Evolutionary conservation across 2,888 invertebrate species (phyloP), one percentile per base, ranked within the genome.

Genomic region (Gonocerus acuteangulatus): DNA sequence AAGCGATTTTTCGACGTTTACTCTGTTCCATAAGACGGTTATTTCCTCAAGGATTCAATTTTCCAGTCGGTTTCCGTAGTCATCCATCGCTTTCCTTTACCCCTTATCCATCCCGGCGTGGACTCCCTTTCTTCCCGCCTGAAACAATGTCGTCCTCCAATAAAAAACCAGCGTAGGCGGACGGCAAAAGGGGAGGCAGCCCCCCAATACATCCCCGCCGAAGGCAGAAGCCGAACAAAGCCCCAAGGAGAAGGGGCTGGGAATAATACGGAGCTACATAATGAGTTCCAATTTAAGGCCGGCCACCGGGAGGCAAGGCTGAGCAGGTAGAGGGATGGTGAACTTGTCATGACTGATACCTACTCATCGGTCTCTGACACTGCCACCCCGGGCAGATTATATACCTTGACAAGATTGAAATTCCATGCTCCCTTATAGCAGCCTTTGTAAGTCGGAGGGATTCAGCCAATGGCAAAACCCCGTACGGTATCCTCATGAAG

Each of bases 281-380:
- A 42, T 42, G 44, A 42, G 44, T 42, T 42, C 13, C 44, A 42
- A 42, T 42, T 16, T 42, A 42, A n/a, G 18, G 47, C 19, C 27
- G 36, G 36, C 47, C 57, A 57, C 32, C n/a, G 47, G 45, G 36
- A 42, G 57, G 27, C 3, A 7, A 11, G 11, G 2, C 23, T 23
- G 4, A 3, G 22, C 11, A 49, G 49, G 49, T 49, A 11, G 48
- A 27, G 42, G 39, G 21, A 22, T 22, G 21, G 6, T 16, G 4
- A 13, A 2, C 48, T 4, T 18, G 48, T n/a, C 22, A 36, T 54
- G 57, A 57, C 27, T 22, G 57, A 57, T 57, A 27, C 21, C 7
- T 7, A 36, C 52, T 42, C 56, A 54, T 56, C 64, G 48, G 59
- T 62, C 57, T 42, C 48, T 57, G 62, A 48, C 56, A 62, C 19